Evolutionary conservation across 2,797 vertebrate genomes (phyloP).

Genomic region (Podargus strigoides): DNA sequence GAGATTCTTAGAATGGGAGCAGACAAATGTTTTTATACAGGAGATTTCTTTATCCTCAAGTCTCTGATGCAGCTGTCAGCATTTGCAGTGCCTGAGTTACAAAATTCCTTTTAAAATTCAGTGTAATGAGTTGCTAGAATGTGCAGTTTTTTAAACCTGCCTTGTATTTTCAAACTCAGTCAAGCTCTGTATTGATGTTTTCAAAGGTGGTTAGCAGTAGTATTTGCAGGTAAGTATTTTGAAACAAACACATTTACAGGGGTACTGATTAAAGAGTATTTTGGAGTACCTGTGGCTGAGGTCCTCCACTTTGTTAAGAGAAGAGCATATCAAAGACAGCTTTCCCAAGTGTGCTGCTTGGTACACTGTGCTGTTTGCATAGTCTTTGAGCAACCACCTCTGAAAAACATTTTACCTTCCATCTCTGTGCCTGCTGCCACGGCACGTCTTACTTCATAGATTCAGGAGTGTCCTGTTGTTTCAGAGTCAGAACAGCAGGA

Average conservation of each 20-base stretch:
- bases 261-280: neutral
- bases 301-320: neutral
- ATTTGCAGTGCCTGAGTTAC: neutral
- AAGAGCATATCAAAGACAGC: neutral
- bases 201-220: neutral
- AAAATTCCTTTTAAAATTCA: neutral
- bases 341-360: neutral
- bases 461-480: neutral
- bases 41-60: neutral
- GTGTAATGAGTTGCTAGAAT: neutral
- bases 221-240: neutral
- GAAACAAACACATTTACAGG: neutral
- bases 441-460: neutral
- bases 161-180: neutral
- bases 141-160: neutral
- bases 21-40: neutral
- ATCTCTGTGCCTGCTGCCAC: neutral
- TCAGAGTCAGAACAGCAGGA: slow-evolving; percentile 75
- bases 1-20: neutral
- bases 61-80: neutral
- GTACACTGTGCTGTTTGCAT: neutral
- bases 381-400: neutral
- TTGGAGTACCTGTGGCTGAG: neutral
- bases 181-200: neutral
- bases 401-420: neutral